Conservation (phyloP, 30 jellyfish, hydroid and myxozoan genomes). For the Hydractinia echinata region DNA sequence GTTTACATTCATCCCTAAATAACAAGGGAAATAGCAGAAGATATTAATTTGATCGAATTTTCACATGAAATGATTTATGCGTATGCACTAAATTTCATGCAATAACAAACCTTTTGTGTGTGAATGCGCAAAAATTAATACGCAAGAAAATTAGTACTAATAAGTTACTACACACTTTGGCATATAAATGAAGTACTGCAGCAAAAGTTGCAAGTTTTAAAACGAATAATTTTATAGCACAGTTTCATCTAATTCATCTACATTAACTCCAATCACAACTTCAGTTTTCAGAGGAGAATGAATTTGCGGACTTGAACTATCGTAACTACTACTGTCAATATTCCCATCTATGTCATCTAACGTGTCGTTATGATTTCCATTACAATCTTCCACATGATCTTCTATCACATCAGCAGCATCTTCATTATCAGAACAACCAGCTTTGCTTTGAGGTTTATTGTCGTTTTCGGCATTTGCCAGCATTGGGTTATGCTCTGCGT, state of each 20-base stretch:
- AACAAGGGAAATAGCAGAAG: no score
- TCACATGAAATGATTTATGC: no score
- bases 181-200: no score
- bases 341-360: not conserved
- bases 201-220: no score
- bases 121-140: no score
- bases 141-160: no score
- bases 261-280: not conserved
- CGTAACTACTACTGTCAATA: not conserved
- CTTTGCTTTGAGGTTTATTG: not conserved
- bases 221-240: no score
- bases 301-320: slow-evolving; percentile 7
- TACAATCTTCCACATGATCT: not conserved
- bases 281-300: slow-evolving; percentile 7
- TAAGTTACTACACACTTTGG: no score
- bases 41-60: no score
- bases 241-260: not conserved
- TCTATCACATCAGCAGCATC: not conserved
- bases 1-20: no score
- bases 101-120: no score
- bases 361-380: not conserved
- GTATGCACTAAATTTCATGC: no score
- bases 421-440: not conserved
- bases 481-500: not conserved
- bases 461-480: not conserved